phyloP scores from a whole-genome alignment of 1,140 invertebrate species.

The Ephestia elutella region DNA sequence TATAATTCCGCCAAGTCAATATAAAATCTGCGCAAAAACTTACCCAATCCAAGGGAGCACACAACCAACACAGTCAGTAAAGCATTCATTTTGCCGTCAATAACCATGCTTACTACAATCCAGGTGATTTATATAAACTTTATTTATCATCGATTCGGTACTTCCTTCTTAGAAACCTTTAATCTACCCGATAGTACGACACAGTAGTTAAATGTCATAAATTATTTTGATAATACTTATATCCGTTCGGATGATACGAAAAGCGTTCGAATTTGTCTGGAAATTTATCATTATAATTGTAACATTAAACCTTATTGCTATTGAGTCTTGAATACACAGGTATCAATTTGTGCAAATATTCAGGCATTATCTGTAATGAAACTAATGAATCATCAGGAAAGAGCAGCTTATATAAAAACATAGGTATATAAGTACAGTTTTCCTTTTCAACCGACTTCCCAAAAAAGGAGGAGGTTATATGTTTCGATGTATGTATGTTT shows the following conservation, averaged over 20 bases:
- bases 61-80: not conserved
- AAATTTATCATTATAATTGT: not conserved
- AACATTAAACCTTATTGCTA: not conserved
- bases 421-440: no score
- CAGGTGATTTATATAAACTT: not conserved
- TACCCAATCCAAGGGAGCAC: not conserved
- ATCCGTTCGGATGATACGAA: not conserved
- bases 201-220: constrained; percentile 1
- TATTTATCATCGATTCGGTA: not conserved
- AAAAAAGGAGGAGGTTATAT: no score
- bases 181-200: not conserved
- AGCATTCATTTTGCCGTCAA: not conserved
- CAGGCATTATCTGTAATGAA: no score
- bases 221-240: not conserved
- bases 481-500: no score
- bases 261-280: not conserved
- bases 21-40: not conserved
- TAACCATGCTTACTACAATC: not conserved
- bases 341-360: no score
- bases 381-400: no score
- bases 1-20: no score
- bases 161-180: constrained; percentile 1
- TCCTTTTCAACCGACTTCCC: no score
- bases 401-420: no score
- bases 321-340: no score